These are phyloP conservation scores for Dromas ardeola DNA, from an alignment of 2,113 vertebrate genomes.

Conservation along the genomic window DNA sequence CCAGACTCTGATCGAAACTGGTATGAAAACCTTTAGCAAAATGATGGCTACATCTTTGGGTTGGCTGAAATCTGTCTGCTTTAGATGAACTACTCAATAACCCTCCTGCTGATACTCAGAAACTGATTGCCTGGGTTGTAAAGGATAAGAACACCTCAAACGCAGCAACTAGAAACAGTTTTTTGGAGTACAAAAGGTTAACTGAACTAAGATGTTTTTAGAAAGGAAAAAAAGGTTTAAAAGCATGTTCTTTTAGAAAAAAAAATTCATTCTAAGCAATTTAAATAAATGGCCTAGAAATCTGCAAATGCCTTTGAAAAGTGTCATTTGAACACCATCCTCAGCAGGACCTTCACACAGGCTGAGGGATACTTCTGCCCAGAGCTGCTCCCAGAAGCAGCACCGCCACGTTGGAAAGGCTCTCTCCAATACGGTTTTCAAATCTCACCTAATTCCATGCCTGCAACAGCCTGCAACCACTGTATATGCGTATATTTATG, in stretches of 20 bases:
- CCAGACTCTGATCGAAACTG: not conserved
- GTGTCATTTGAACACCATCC: not conserved
- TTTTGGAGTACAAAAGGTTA: not conserved
- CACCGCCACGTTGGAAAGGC: not conserved
- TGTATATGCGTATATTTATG: rapidly evolving
- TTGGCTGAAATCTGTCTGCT: not conserved
- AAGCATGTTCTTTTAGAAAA: not conserved
- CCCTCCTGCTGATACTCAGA: not conserved
- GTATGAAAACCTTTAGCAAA: not conserved
- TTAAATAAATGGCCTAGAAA: not conserved
- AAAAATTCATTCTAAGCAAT: not conserved
- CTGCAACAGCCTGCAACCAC: not conserved
- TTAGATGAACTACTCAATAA: not conserved
- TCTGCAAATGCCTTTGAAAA: not conserved
- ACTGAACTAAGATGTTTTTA: not conserved
- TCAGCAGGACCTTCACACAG: not conserved
- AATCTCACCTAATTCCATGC: not conserved
- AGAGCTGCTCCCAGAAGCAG: not conserved
- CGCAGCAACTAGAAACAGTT: not conserved
- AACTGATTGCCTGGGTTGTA: not conserved
- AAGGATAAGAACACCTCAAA: not conserved
- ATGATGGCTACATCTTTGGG: not conserved
- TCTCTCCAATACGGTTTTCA: not conserved
- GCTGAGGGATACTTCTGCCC: not conserved
- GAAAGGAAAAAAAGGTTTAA: not conserved